Base-by-base conservation (phyloP, 1,140 invertebrate genomes). In the Holcopasites calliopsidis region DNA sequence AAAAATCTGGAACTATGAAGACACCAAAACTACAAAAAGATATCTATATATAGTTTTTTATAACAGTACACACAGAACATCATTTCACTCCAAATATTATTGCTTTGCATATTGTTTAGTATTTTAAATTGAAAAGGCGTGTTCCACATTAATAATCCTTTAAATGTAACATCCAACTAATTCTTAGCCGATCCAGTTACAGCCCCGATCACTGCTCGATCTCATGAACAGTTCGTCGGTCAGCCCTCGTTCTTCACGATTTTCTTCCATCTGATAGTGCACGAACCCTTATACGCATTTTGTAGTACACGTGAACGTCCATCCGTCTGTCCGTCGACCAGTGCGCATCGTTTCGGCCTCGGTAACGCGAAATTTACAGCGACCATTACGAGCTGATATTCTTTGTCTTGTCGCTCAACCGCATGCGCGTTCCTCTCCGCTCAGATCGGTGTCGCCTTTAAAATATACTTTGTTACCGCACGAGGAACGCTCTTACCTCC, bases 331-430 rank as follows among this genome's bases (percentile, higher is more conserved):
- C 35, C 6, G 18, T 49, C 13, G 18, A 42, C 52, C 65, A 35
- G 64, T 7, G 18, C 38, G 18, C 23, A 42, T 70, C 54, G 42
- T 68, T 83, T 76, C 69, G 62, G 62, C 58, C 83, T 82, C 60
- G 78, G 74, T 82, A 85, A 87, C 76, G 79, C 77, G 79, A 87
- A 88, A 89, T 88, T 89, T 89, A 87, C 86, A 86, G 77, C 87
- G 65, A 81, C 83, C 84, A 89, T 90, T 90, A 89, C 79, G 74
- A 77, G 68, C 79, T 83, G 85, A 88, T 87, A 88, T 89, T 86
- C 86, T 90, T 90, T 90, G 88, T 89, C 86, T 89, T 86, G 86
- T 89, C 85, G 82, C 83, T 88, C 84, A 85, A 85, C 58, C 62
- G 69, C 66, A 66, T 13, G 11, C 62, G 26, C 62, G 10, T 54